Evolutionary conservation across 1,140 invertebrate genomes (phyloP), one percentile per base, ranked within the genome.

Genomic region (Apis florea): DNA sequence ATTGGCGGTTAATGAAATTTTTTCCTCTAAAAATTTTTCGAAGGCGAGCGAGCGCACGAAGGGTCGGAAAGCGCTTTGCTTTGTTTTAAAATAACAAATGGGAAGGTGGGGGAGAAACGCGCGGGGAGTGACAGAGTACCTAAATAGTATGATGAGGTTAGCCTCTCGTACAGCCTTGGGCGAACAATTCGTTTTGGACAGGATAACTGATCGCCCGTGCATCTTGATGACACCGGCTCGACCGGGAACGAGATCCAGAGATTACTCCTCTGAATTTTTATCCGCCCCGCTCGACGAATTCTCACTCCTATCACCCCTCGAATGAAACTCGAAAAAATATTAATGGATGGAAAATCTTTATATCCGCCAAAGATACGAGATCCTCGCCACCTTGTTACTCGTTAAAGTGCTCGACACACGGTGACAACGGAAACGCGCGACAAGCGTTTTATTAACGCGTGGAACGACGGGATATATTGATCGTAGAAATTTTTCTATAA

Each of bases 401-500:
- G n/a, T n/a, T n/a, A n/a, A n/a, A n/a, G n/a, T 31, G 2, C 26
- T 2, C 26, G 26, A 2, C 26, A 31, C 26, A 31, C 2, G 0
- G 31, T 31, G 31, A 31, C 31, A 4, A 31, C 31, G 31, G 31
- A 31, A 2, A 31, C 31, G 31, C 24, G 61, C 26, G 15, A 31
- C 47, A 10, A 40, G 58, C 59, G 12, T 71, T n/a, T n/a, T n/a
- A 24, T 5, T 63, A n/a, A n/a, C 49, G 47, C n/a, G 61, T 56
- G 21, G 19, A 31, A n/a, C 24, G 4, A 51, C 54, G 56, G 74
- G 49, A 77, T 70, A 77, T 70, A 70, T 71, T 58, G 68, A 83
- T 79, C 66, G 66, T 79, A 47, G 19, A 61, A 73, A 83, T 80
- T 80, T 83, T 83, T 80, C 70, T 69, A 68, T 68, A 83, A 83